Evolutionary conservation across 2,797 vertebrate species (phyloP), one percentile per base, ranked within the genome.

Genomic region (Petrocephalus sullivani): DNA sequence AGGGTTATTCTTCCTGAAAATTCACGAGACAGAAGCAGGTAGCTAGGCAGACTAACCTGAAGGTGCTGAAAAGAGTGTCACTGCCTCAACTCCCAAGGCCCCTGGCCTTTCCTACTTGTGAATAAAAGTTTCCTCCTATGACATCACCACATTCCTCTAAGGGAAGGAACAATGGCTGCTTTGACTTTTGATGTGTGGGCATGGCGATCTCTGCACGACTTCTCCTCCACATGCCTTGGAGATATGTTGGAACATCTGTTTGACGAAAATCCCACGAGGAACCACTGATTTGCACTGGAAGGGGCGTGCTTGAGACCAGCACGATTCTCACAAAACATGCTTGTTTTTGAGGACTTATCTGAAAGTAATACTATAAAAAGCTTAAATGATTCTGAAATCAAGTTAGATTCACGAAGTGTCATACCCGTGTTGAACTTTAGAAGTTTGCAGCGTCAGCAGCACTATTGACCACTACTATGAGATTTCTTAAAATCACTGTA

Each of bases 131-230:
- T 95, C 95, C 94, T 93, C 93, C 92, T 93, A 95, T 97, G 95
- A 97, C 95, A 93, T 97, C 96, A 95, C 92, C 87, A 78, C 96
- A 97, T 97, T 97, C 96, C 96, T 97, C 93, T 87, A 33, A 28
- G 1, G 90, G 90, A 49, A 91, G 0, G 83, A 96, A 98, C 97
- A 98, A 98, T 95, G 93, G 91, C 87, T 78, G 93, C 95, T 96
- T 97, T 97, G 96, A 98, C 95, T 96, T 92, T 16, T 28, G 87
- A 90, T 0, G 87, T 51, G 96, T 95, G 95, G 97, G 96, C 90
- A 90, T 64, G 87, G 90, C 90, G 1, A 57, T 87, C 85, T 87
- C 87, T 84, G 89, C 53, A 89, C 81, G 89, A 88, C 23, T 89
- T 87, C 89, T 89, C 91, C 89, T 86, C 90, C 90, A 90, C 91